A percentile compares a stretch with the other conserved stretches of the same genome.
phyloP scores from a whole-genome alignment of 1,140 invertebrate genomes.

The Armadillidium nasatum region DNA sequence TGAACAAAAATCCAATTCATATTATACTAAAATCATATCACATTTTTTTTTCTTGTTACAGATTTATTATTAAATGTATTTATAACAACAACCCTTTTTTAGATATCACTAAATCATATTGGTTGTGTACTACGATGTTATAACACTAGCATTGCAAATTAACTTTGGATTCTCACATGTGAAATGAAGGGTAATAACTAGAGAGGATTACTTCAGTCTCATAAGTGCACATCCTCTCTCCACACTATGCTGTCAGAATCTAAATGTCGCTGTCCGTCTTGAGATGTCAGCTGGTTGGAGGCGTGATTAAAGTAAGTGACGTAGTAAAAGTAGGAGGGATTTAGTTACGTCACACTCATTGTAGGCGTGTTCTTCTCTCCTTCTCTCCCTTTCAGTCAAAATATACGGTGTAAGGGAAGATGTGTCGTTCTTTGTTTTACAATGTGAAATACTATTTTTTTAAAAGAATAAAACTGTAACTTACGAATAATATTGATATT shows the following conservation, averaged over 20 bases:
- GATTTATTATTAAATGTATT: too few species aligned
- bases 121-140: neutral
- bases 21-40: too few species aligned
- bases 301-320: conserved; percentile 38
- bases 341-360: conserved; percentile 32
- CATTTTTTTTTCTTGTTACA: too few species aligned
- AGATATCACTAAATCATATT: neutral
- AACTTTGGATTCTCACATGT: conserved; percentile 3
- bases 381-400: conserved; percentile 33
- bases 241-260: conserved; percentile 45
- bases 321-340: conserved; percentile 37
- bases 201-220: conserved; percentile 34
- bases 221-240: conserved; percentile 44
- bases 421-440: conserved; percentile 8
- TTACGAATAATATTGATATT: too few species aligned
- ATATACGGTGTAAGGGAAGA: conserved; percentile 35
- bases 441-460: too few species aligned
- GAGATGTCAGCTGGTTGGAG: conserved; percentile 43
- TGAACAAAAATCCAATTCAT: too few species aligned
- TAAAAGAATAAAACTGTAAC: too few species aligned
- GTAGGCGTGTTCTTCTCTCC: conserved; percentile 26
- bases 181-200: conserved; percentile 33
- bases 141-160: neutral
- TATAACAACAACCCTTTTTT: too few species aligned
- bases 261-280: conserved; percentile 45